Conservation (phyloP, 2,113 vertebrate species). For the Cyanistes caeruleus region DNA sequence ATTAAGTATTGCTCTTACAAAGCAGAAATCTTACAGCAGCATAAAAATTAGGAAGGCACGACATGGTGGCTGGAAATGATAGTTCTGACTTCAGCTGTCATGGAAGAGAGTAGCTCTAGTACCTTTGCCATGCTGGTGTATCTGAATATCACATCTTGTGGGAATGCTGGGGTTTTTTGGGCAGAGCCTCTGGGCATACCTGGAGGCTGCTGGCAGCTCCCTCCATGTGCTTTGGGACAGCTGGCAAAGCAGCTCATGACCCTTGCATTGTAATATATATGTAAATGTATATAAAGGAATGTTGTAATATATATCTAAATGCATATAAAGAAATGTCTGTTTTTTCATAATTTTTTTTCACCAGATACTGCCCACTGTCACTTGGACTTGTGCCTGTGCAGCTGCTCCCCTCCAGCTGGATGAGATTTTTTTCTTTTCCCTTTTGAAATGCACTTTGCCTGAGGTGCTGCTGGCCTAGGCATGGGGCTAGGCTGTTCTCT, state of each 20-base stretch:
- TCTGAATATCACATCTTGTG: not conserved
- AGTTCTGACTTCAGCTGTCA: not conserved
- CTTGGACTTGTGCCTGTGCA: accelerated
- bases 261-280: too few species aligned
- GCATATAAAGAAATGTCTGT: not conserved
- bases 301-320: too few species aligned
- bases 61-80: not conserved
- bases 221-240: accelerated
- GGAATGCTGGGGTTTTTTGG: not conserved
- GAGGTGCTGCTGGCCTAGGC: accelerated
- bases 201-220: accelerated
- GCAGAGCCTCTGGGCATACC: not conserved
- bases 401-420: not conserved
- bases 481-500: not conserved
- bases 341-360: not conserved
- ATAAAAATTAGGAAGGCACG: not conserved
- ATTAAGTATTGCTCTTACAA: not conserved
- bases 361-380: accelerated
- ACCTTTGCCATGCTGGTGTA: not conserved
- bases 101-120: not conserved
- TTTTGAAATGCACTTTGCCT: not conserved
- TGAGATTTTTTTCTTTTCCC: not conserved
- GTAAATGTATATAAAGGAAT: too few species aligned
- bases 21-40: not conserved
- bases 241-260: not conserved